Conservation (phyloP, 2,888 invertebrate genomes). For the Cyclophora punctaria region DNA sequence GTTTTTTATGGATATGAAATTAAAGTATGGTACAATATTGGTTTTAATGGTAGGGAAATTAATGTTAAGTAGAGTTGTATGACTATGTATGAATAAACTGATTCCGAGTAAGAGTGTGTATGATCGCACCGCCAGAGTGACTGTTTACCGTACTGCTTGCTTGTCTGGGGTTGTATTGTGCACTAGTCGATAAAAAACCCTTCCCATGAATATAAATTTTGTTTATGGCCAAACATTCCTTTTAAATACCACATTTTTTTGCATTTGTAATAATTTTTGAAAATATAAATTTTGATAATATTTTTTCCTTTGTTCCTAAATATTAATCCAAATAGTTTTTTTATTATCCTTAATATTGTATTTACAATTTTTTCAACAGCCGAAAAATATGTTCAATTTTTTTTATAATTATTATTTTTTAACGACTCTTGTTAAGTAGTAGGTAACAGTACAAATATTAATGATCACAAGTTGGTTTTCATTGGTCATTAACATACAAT, state of each 20-base stretch:
- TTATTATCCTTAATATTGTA: constrained; percentile 74
- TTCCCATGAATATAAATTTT: constrained; percentile 52
- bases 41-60: not conserved
- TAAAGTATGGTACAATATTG: not conserved
- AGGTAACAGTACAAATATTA: constrained; percentile 77
- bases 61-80: not conserved
- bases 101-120: constrained; percentile 52
- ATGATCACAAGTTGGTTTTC: constrained; percentile 77
- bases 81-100: constrained; percentile 43
- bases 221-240: constrained; percentile 71
- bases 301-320: constrained; percentile 73
- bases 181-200: constrained; percentile 70
- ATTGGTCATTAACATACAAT: constrained; percentile 76
- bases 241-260: constrained; percentile 71
- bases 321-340: constrained; percentile 74
- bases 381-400: constrained; percentile 75
- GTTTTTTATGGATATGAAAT: constrained; percentile 8
- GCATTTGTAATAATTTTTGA: constrained; percentile 75
- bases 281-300: constrained; percentile 77
- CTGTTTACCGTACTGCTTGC: constrained; percentile 70
- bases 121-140: constrained; percentile 61
- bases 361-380: constrained; percentile 75
- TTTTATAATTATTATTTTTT: constrained; percentile 68
- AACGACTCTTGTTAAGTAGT: constrained; percentile 77
- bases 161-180: constrained; percentile 48